A percentile compares a stretch with the other conserved stretches of the same genome.
These are phyloP conservation scores for Nothobranchius furzeri DNA, from an alignment of 2,113 vertebrate genomes.

Conservation along the genomic window DNA sequence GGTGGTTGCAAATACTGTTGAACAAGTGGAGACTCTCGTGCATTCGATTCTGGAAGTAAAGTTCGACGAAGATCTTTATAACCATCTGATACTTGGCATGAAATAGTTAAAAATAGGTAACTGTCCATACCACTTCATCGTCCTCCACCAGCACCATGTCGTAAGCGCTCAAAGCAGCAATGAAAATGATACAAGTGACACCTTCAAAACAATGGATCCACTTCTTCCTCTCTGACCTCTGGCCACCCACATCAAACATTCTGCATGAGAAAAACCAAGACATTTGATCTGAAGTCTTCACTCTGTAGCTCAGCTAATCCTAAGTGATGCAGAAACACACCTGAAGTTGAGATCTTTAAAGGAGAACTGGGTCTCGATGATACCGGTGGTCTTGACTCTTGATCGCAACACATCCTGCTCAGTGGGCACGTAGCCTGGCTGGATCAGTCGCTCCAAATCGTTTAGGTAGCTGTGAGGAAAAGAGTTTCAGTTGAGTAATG, in stretches of 20 bases:
- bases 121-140: constrained; percentile 87
- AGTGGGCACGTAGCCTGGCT: constrained; percentile 92
- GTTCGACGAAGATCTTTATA: not conserved
- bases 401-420: constrained; percentile 97
- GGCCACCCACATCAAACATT: constrained; percentile 98
- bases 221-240: constrained; percentile 97
- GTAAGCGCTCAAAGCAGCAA: constrained; percentile 93
- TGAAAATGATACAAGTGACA: constrained; percentile 98
- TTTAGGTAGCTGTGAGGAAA: constrained; percentile 85
- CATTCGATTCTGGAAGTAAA: constrained; percentile 90
- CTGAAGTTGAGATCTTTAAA: constrained; percentile 98
- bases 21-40: constrained; percentile 99
- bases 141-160: constrained; percentile 96
- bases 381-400: constrained; percentile 96
- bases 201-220: constrained; percentile 99
- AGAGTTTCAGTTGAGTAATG: not conserved
- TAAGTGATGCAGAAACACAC: constrained; percentile 62
- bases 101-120: not conserved
- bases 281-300: not conserved
- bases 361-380: constrained; percentile 93
- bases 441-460: constrained; percentile 89
- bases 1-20: constrained; percentile 99
- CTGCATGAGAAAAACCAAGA: constrained; percentile 65
- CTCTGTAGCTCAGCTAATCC: not conserved
- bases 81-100: not conserved